Conservation (phyloP, 2,888 invertebrate species). For the Oscheius sp. region DNA sequence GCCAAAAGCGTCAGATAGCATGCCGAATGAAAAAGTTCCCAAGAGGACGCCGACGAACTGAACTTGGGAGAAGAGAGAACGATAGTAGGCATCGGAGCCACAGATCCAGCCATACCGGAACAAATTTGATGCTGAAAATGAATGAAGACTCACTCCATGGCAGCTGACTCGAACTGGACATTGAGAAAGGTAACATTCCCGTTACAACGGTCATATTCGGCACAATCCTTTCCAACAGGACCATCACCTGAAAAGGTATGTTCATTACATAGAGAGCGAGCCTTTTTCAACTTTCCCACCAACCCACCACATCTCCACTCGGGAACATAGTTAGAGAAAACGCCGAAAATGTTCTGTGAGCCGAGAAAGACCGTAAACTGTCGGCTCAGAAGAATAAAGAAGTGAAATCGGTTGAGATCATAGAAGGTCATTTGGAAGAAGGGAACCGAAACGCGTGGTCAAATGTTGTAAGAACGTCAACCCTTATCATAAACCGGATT, state of each 20-base stretch:
- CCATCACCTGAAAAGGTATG: constrained; percentile 42
- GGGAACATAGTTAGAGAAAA: constrained; percentile 71
- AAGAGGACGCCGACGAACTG: constrained; percentile 61
- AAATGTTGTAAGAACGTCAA: no score
- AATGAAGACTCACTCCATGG: constrained; percentile 52
- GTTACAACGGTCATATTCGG: constrained; percentile 50
- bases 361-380: constrained; percentile 71
- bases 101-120: constrained; percentile 69
- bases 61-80: constrained; percentile 63
- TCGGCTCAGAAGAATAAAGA: constrained; percentile 68
- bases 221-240: constrained; percentile 61
- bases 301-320: constrained; percentile 56
- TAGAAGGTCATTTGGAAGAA: constrained; percentile 53
- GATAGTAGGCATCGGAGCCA: constrained; percentile 55
- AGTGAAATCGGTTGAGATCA: constrained; percentile 71
- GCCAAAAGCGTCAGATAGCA: constrained; percentile 56
- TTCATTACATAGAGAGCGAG: constrained; percentile 3
- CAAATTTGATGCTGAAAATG: background rate
- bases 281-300: background rate
- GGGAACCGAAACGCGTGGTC: constrained; percentile 6
- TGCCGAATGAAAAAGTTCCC: constrained; percentile 67
- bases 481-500: no score
- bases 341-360: constrained; percentile 66
- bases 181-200: constrained; percentile 63
- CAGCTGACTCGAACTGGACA: constrained; percentile 65